phyloP scores from a whole-genome alignment of 2,113 vertebrate genomes.

The Vulpes lagopus region DNA sequence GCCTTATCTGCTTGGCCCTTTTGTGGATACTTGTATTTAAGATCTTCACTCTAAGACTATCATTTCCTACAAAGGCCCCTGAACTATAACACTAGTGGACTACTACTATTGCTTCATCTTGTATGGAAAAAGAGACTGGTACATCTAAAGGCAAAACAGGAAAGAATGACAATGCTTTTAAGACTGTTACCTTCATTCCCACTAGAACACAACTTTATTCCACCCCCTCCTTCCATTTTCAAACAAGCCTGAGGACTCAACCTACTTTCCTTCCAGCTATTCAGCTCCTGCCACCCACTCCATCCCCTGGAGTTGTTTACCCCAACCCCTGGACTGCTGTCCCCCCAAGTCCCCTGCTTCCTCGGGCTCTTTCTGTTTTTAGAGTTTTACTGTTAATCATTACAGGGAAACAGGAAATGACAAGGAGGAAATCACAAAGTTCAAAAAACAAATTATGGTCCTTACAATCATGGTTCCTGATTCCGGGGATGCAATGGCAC shows the following conservation, averaged over 20 bases:
- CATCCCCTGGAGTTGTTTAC: conserved; percentile 34
- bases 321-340: background rate
- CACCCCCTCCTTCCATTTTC: conserved; percentile 18
- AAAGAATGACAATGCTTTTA: conserved; percentile 29
- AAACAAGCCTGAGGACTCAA: background rate
- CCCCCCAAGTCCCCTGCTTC: conserved; percentile 2
- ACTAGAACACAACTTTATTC: background rate
- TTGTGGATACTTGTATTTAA: background rate
- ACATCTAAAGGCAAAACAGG: conserved; percentile 56
- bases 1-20: background rate
- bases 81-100: background rate
- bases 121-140: background rate
- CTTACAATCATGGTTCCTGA: background rate
- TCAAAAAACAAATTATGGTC: background rate
- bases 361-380: conserved; percentile 55
- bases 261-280: background rate
- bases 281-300: background rate
- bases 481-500: background rate
- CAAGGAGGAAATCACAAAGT: conserved; percentile 65
- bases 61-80: background rate
- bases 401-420: conserved; percentile 74
- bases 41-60: background rate
- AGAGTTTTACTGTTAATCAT: conserved; percentile 49
- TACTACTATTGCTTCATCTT: background rate
- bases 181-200: background rate